Evolutionary conservation across 1,140 invertebrate genomes (phyloP).

Genomic region (Brachystomella parvula): DNA sequence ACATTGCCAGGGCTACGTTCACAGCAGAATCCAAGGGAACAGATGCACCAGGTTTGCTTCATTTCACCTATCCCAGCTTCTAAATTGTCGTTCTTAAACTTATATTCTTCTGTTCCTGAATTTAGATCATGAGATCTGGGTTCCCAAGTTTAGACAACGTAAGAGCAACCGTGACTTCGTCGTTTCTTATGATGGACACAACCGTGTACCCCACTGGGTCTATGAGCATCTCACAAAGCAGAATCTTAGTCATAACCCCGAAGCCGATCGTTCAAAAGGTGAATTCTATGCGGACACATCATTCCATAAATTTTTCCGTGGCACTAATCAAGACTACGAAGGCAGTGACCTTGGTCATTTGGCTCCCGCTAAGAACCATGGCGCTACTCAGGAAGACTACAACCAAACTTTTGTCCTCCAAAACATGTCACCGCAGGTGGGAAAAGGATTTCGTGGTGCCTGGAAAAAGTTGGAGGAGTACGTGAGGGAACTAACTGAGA

Average conservation of each 20-base stretch:
- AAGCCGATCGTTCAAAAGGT: slow-evolving; percentile 70
- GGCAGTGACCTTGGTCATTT: too few relatives aligned
- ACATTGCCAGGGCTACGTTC: slow-evolving; percentile 9
- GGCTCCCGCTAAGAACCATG: slow-evolving; percentile 95
- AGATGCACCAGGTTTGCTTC: too few relatives aligned
- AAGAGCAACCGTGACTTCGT: slow-evolving; percentile 82
- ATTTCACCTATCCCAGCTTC: too few relatives aligned
- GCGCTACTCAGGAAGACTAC: slow-evolving; percentile 64
- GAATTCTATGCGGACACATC: slow-evolving; percentile 77
- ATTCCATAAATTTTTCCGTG: slow-evolving; percentile 77
- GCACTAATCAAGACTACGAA: too few relatives aligned
- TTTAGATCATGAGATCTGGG: slow-evolving; percentile 86
- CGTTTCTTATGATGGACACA: slow-evolving; percentile 84
- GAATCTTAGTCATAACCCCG: slow-evolving; percentile 58
- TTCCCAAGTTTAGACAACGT: slow-evolving; percentile 87
- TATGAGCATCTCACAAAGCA: slow-evolving; percentile 88
- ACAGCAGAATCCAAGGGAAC: slow-evolving; percentile 18
- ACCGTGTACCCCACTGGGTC: slow-evolving; percentile 68
- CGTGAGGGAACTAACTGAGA: slow-evolving; percentile 76
- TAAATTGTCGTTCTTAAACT: not conserved
- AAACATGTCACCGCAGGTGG: slow-evolving; percentile 96
- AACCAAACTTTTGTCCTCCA: slow-evolving; percentile 87
- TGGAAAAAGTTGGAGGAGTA: slow-evolving; percentile 90
- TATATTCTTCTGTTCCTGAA: not conserved
- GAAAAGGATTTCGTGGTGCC: slow-evolving; percentile 80